phyloP scores from a whole-genome alignment of 1,140 invertebrate genomes.

The Holotrichia oblita region DNA sequence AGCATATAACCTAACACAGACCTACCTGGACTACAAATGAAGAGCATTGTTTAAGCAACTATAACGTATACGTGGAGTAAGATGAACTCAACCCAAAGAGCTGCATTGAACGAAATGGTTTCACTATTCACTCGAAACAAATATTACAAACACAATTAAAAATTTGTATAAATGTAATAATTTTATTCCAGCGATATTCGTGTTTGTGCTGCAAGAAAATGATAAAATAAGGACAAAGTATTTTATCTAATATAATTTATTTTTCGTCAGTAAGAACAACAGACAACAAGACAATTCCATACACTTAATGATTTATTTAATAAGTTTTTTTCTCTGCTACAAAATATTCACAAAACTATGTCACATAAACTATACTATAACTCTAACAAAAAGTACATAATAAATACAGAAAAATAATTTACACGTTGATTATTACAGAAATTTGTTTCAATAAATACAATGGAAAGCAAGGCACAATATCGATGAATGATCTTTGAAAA shows the following conservation, averaged over 20 bases:
- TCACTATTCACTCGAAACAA: no score
- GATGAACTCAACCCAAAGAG: no score
- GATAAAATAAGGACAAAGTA: background rate
- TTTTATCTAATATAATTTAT: slow-evolving; percentile 32
- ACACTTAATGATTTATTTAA: slow-evolving; percentile 39
- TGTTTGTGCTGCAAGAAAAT: no score
- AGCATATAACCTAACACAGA: no score
- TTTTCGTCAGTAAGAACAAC: slow-evolving; percentile 22
- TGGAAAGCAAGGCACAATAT: slow-evolving; percentile 52
- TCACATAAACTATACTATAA: slow-evolving; percentile 45
- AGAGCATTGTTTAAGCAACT: no score
- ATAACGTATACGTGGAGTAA: no score
- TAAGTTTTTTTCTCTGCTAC: slow-evolving; percentile 38
- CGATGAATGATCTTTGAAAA: slow-evolving; percentile 46
- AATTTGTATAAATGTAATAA: no score
- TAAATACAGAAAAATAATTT: slow-evolving; percentile 47
- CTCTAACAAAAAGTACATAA: slow-evolving; percentile 44
- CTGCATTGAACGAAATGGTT: no score
- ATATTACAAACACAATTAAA: no score
- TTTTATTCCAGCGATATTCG: no score
- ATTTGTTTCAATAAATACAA: slow-evolving; percentile 46
- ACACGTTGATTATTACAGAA: slow-evolving; percentile 35
- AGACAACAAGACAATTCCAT: slow-evolving; percentile 29
- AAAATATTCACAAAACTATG: slow-evolving; percentile 47
- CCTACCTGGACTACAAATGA: no score